A percentile compares a stretch with the other conserved stretches of the same genome.
Conservation (phyloP, 1,140 invertebrate species). For the Liolophura sinensis region DNA sequence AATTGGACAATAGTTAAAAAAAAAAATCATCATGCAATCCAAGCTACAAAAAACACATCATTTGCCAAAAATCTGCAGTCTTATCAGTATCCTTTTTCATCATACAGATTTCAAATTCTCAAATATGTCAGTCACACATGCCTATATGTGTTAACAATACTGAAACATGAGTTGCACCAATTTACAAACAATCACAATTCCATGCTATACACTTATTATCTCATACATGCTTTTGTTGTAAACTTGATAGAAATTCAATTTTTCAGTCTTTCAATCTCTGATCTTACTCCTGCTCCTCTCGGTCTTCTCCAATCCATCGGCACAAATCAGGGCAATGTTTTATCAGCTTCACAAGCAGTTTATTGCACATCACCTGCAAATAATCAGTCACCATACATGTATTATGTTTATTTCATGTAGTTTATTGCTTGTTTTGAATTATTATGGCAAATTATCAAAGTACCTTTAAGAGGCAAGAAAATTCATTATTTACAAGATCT, state of each 20-base stretch:
- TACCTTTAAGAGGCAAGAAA: too few species aligned
- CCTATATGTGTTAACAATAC: background rate
- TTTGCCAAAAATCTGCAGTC: background rate
- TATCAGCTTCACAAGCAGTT: constrained; percentile 15
- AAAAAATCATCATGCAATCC: background rate
- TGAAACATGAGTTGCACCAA: background rate
- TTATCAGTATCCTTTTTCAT: background rate
- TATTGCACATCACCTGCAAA: constrained; percentile 6
- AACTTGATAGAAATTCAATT: background rate
- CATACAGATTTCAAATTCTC: background rate
- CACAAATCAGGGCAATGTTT: constrained; percentile 24
- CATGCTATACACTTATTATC: too few species aligned
- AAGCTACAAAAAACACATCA: too few species aligned
- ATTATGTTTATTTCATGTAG: too few species aligned
- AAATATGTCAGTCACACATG: background rate
- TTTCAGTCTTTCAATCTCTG: background rate
- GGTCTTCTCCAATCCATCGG: constrained; percentile 28
- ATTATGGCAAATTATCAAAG: too few species aligned
- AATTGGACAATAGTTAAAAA: background rate
- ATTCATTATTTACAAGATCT: background rate
- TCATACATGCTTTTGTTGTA: too few species aligned
- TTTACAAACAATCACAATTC: background rate
- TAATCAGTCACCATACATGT: background rate
- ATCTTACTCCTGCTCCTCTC: constrained; percentile 26
- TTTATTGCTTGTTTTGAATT: background rate